These are phyloP conservation scores for Atrichornis clamosus DNA, from an alignment of 2,113 vertebrate species.

Conservation along the genomic window DNA sequence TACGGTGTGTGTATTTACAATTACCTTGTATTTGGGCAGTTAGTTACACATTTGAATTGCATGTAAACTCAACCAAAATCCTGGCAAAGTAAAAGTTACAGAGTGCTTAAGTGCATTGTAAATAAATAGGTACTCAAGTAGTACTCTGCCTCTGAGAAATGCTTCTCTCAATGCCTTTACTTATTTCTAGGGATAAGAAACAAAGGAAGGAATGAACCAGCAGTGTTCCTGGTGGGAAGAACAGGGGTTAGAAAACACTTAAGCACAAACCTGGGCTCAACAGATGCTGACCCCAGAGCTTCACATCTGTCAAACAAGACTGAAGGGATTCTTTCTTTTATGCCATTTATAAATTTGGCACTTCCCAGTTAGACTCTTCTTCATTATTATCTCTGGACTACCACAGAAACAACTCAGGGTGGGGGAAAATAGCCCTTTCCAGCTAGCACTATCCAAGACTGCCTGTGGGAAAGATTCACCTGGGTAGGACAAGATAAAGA, in stretches of 20 bases:
- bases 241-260: background rate
- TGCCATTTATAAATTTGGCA: background rate
- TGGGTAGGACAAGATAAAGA: constrained; percentile 34
- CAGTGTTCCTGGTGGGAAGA: background rate
- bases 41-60: constrained; percentile 5
- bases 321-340: background rate
- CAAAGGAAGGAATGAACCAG: background rate
- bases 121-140: constrained; percentile 55
- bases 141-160: constrained; percentile 16
- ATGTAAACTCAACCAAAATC: constrained; percentile 54
- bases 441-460: background rate
- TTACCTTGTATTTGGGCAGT: constrained; percentile 21
- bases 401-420: background rate
- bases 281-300: background rate
- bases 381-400: background rate
- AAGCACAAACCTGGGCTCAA: background rate
- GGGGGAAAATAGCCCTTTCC: background rate
- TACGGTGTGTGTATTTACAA: constrained; percentile 26
- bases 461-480: constrained; percentile 16
- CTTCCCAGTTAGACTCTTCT: background rate
- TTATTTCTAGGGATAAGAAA: background rate
- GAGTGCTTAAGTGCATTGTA: constrained; percentile 53
- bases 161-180: background rate
- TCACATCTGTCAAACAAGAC: background rate
- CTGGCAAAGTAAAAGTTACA: constrained; percentile 43